These are phyloP conservation scores for Bimastos eiseni DNA, from an alignment of 2,888 invertebrate species.

Conservation along the genomic window DNA sequence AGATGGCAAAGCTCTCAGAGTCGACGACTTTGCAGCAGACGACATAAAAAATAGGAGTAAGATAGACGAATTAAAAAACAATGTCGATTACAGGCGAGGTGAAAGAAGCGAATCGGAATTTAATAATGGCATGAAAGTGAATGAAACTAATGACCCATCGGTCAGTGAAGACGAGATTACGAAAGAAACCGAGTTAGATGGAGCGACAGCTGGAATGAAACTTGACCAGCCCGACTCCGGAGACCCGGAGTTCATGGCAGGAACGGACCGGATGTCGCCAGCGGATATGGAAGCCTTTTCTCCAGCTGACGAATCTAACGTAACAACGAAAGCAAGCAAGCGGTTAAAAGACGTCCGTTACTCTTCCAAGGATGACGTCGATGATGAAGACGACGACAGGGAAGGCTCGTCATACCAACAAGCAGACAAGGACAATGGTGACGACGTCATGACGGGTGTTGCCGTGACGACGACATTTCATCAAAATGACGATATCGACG, in stretches of 20 bases:
- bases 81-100: not conserved
- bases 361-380: not conserved
- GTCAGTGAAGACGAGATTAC: not conserved
- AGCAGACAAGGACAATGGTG: not conserved
- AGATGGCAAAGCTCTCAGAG: not conserved
- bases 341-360: not conserved
- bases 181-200: not conserved
- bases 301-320: not conserved
- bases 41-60: not conserved
- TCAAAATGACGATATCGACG: not conserved
- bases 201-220: not conserved
- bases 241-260: not conserved
- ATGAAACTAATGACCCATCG: not conserved
- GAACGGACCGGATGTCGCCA: not conserved
- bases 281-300: not conserved
- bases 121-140: not conserved
- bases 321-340: not conserved
- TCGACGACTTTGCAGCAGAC: not conserved
- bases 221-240: not conserved
- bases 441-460: not conserved
- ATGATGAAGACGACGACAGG: not conserved
- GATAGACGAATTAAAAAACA: not conserved
- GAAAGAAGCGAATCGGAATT: not conserved
- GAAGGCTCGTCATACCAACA: not conserved
- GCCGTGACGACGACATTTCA: not conserved